phyloP scores from a whole-genome alignment of 2,888 invertebrate genomes.

The Caenorhabditis sp. region DNA sequence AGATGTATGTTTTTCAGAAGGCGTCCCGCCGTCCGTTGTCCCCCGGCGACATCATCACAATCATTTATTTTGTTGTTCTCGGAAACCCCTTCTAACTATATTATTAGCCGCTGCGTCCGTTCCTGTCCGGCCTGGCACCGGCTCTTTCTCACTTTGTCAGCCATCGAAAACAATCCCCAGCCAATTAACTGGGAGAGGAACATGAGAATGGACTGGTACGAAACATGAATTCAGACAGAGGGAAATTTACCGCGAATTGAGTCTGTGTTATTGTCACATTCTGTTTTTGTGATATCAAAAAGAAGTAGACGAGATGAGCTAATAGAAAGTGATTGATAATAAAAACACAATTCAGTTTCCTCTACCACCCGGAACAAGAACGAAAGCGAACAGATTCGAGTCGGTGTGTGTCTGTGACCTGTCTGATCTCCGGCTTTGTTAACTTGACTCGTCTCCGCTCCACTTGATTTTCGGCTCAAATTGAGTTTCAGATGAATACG shows the following conservation, averaged over 20 bases:
- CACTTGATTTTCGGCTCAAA: constrained; percentile 4
- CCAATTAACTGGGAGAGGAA: constrained; percentile 6
- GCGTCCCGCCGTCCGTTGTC: constrained; percentile 13
- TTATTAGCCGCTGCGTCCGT: constrained; percentile 34
- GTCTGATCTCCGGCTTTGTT: constrained; percentile 21
- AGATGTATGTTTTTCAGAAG: constrained; percentile 41
- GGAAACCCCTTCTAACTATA: constrained; percentile 49
- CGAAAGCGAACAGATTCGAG: constrained; percentile 33
- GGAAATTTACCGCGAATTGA: neutral
- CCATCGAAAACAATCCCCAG: constrained; percentile 31
- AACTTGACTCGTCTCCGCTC: constrained; percentile 8
- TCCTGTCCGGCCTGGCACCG: constrained; percentile 7
- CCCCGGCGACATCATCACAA: constrained; percentile 36
- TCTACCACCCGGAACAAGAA: neutral
- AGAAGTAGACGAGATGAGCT: constrained; percentile 1
- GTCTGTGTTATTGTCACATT: neutral
- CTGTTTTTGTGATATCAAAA: neutral
- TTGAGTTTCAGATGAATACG: constrained; percentile 19
- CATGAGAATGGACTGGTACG: neutral
- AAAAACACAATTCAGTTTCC: constrained; percentile 7
- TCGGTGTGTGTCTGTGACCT: constrained; percentile 15
- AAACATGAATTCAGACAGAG: constrained; percentile 21
- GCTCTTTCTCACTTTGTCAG: neutral
- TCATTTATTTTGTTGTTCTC: constrained; percentile 55
- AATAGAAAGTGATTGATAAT: neutral